Conservation (phyloP, 2,113 vertebrate species). For the Opisthocomus hoazin region DNA sequence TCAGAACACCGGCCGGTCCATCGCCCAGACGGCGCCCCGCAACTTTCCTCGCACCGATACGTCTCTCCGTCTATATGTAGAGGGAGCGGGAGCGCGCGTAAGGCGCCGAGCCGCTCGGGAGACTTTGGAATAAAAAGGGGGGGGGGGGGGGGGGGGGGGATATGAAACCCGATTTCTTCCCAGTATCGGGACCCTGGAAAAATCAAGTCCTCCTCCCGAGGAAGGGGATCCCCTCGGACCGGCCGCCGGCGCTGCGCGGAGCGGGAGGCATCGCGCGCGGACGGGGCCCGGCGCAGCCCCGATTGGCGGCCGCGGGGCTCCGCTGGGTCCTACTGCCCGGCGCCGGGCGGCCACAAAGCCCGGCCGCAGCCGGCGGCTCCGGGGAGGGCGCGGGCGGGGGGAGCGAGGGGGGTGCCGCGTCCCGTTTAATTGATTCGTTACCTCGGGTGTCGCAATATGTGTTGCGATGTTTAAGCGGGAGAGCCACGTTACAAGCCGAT, state of each 20-base stretch:
- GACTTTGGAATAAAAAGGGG: slow-evolving; percentile 12
- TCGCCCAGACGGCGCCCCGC: slow-evolving; percentile 56
- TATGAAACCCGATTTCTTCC: slow-evolving; percentile 38
- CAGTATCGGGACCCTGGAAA: slow-evolving; percentile 59
- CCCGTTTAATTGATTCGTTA: slow-evolving; percentile 64
- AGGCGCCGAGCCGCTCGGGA: neutral
- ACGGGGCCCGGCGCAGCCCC: slow-evolving; percentile 74
- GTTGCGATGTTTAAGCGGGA: slow-evolving; percentile 33
- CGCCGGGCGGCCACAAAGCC: slow-evolving; percentile 60
- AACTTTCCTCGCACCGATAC: slow-evolving; percentile 80
- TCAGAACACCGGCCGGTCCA: slow-evolving; percentile 70
- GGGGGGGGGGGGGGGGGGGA: neutral
- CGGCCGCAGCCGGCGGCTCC: slow-evolving; percentile 39
- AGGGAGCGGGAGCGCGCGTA: slow-evolving; percentile 8
- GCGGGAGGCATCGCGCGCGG: slow-evolving; percentile 79
- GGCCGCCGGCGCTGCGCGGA: slow-evolving; percentile 75
- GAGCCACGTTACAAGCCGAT: neutral
- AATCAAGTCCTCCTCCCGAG: slow-evolving; percentile 72
- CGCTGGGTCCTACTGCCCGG: slow-evolving; percentile 87
- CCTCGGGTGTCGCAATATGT: slow-evolving; percentile 51
- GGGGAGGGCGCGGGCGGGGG: slow-evolving; percentile 12
- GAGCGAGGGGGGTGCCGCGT: neutral
- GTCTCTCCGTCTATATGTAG: neutral
- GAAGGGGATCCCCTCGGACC: slow-evolving; percentile 70
- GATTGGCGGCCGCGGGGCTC: slow-evolving; percentile 75